Evolutionary conservation across 2,888 invertebrate genomes (phyloP), one percentile per base, ranked within the genome.

Genomic region (Thera britannica): DNA sequence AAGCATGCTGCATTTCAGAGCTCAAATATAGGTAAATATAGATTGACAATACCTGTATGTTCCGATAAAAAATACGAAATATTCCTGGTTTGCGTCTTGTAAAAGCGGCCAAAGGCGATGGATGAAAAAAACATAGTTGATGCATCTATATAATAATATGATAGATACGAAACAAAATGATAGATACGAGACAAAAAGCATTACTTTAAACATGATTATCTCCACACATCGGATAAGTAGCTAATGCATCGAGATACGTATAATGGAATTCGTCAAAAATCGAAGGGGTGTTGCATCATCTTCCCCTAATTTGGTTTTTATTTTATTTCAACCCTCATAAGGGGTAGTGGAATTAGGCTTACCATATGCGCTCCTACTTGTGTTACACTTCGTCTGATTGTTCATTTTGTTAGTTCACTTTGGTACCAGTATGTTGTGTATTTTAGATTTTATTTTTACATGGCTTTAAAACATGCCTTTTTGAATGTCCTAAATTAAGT

Each of bases 191-290:
- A 8, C 35, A 65, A 67, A 66, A 38, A 62, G 23, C 44, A 62
- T 52, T 46, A 70, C 64, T 64, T 74, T 67, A 56, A 75, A 75
- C 75, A 75, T 77, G 78, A 79, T 81, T 83, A 83, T 72, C 72
- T 69, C 73, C 76, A 82, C 82, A 79, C 82, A 84, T 85, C 83
- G 85, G 76, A 67, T 79, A 86, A 88, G 82, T 79, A 84, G 85
- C 83, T 90, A 90, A 92, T 89, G 87, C 86, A 83, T 84, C 82
- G 74, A 79, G 81, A 82, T 84, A 85, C 83, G 82, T 88, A 89
- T 93, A 93, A 93, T 93, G 90, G 92, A 92, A 92, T 93, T 89
- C 90, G 92, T 90, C 91, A 89, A 86, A 89, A 90, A 93, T 93
- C 92, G 92, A 91, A 91, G 93, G 94, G 93, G 93, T 93, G 88